Evolutionary conservation across 1,140 invertebrate genomes (phyloP), one percentile per base, ranked within the genome.

Genomic region (Diachasma alloeum): DNA sequence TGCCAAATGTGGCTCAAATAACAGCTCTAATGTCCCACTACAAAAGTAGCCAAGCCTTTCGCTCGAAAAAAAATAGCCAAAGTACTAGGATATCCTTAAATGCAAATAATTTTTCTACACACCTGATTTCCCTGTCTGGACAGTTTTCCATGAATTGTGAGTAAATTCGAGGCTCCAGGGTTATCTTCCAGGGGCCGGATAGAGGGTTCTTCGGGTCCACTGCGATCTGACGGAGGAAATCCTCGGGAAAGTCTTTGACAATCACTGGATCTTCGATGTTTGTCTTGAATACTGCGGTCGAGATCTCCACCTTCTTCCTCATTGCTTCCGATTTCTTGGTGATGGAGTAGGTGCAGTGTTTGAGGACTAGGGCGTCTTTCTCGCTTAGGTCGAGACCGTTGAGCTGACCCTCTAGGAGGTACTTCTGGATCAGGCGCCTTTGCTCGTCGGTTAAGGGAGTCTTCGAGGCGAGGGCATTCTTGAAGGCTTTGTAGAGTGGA

Each of bases 131-230:
- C 76, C 94, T 89, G 85, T 95, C 93, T 0, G 95, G 93, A 89
- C 97, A 98, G 87, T 96, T 93, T 86, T 97, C 93, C 80, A 89
- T 80, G 81, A 95, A 96, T 11, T 92, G 90, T 70, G 93, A 87
- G 79, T 94, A 93, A 44, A 96, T 90, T 78, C 93, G 87, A 1
- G 94, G 93, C 53, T 95, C 90, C 19, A 97, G 89, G 1, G 93
- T 95, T 0, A 97, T 88, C 76, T 91, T 92, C 96, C 95, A 98
- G 9, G 95, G 96, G 9, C 94, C 96, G 82, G 90, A 89, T n/a
- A 88, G 85, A 0, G 92, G 91, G 76, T 94, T 91, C 0, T 71
- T 81, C 44, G 91, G 85, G 87, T 95, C 92, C 3, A 87, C 80
- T 0, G 94, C 92, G 81, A 96, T 94, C 0, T 89, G 83, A 84